These are phyloP conservation scores for Danaus plexippus DNA, from an alignment of 1,140 invertebrate species.

Conservation along the genomic window DNA sequence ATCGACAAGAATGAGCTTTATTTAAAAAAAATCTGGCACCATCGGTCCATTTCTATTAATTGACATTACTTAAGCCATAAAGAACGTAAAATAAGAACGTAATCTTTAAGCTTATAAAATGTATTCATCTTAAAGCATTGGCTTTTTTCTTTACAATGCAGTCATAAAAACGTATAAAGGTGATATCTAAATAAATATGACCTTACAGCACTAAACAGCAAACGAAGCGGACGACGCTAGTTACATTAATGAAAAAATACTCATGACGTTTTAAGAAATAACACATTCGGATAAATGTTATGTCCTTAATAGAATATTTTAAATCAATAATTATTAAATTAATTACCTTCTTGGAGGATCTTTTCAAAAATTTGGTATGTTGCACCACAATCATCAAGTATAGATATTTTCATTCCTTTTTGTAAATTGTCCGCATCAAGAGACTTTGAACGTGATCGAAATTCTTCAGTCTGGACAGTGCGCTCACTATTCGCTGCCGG, in stretches of 20 bases:
- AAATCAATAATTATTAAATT: background rate
- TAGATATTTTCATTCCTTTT: conserved; percentile 41
- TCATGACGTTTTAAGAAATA: too few relatives aligned
- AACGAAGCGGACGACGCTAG: conserved; percentile 22
- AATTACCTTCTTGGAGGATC: conserved; percentile 84
- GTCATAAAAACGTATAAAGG: background rate
- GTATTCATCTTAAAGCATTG: too few relatives aligned
- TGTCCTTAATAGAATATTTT: too few relatives aligned
- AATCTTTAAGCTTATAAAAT: too few relatives aligned
- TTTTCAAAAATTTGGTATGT: conserved; percentile 86
- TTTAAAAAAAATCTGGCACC: too few relatives aligned
- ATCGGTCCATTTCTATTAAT: too few relatives aligned
- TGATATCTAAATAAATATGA: conserved; percentile 22
- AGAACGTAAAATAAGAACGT: too few relatives aligned
- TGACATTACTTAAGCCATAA: too few relatives aligned
- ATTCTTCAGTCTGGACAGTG: conserved; percentile 73
- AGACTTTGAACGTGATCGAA: conserved; percentile 82
- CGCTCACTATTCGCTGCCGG: conserved; percentile 58
- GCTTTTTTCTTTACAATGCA: too few relatives aligned
- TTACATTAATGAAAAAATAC: conserved; percentile 9
- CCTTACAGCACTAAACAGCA: conserved; percentile 22
- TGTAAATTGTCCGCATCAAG: conserved; percentile 77
- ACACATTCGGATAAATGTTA: too few relatives aligned
- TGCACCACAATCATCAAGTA: conserved; percentile 79
- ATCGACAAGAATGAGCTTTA: too few relatives aligned